These are phyloP conservation scores for Xestoiulus laeticollis DNA, from an alignment of 2,888 invertebrate genomes.

Conservation along the genomic window DNA sequence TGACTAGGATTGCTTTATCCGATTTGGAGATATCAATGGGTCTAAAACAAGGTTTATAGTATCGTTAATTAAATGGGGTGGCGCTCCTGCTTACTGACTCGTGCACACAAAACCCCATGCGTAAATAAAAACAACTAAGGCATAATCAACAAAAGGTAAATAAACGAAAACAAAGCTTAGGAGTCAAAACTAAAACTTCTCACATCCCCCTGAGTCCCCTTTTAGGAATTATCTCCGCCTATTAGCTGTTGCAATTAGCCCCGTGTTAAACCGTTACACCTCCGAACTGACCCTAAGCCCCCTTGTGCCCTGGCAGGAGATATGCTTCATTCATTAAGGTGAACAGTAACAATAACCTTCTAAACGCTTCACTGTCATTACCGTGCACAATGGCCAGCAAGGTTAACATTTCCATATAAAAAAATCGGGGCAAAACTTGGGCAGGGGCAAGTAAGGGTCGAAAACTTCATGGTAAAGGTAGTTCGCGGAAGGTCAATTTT, in stretches of 20 bases:
- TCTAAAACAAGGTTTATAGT: background rate
- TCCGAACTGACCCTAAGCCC: background rate
- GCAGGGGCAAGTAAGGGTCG: background rate
- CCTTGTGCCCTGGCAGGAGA: background rate
- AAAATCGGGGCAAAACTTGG: background rate
- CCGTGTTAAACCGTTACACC: constrained; percentile 39
- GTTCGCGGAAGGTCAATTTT: background rate
- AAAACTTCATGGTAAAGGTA: background rate
- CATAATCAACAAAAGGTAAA: background rate
- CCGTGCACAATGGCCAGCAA: background rate
- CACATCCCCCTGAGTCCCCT: background rate
- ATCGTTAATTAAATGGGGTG: background rate
- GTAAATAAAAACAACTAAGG: background rate
- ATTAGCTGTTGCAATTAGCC: constrained; percentile 17
- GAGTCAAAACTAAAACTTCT: background rate
- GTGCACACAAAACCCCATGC: background rate
- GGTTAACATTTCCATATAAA: background rate
- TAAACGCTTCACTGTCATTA: background rate
- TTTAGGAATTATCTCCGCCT: background rate
- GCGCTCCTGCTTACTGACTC: constrained; percentile 7
- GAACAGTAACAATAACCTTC: background rate
- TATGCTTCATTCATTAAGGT: background rate
- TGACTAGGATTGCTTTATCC: background rate
- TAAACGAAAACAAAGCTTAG: background rate
- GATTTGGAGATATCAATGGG: background rate